Evolutionary conservation across 2,797 vertebrate species (phyloP).

Genomic region (Cottoperca gobio): DNA sequence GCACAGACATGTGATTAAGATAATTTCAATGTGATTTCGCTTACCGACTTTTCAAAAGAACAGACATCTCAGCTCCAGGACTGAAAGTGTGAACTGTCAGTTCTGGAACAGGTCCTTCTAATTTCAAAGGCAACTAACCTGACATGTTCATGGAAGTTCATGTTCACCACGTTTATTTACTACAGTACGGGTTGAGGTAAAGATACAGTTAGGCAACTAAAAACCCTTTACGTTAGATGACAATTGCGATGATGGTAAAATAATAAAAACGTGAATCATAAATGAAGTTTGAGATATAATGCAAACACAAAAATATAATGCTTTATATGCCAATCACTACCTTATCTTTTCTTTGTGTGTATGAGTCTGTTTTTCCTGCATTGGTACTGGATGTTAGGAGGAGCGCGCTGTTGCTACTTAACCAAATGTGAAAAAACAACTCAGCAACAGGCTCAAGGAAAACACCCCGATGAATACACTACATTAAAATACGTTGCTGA

Average conservation of each 20-base stretch:
- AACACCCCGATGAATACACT: not conserved
- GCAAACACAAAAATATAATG: not conserved
- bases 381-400: not conserved
- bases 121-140: conserved; percentile 1
- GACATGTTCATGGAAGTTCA: not conserved
- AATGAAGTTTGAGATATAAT: not conserved
- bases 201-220: not conserved
- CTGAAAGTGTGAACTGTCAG: not conserved
- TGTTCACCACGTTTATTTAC: not conserved
- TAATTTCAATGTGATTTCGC: not conserved
- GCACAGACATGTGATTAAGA: not conserved
- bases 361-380: not conserved
- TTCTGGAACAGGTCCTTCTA: not conserved
- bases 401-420: not conserved
- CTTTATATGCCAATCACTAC: not conserved
- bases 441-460: not conserved
- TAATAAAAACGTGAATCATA: not conserved
- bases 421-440: not conserved
- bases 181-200: not conserved
- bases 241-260: not conserved
- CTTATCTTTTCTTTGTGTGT: not conserved
- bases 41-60: conserved; percentile 3
- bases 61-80: not conserved
- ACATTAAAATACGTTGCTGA: not conserved
- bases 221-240: not conserved